phyloP scores from a whole-genome alignment of 2,113 vertebrate species.

The Motacilla tschutschensis region DNA sequence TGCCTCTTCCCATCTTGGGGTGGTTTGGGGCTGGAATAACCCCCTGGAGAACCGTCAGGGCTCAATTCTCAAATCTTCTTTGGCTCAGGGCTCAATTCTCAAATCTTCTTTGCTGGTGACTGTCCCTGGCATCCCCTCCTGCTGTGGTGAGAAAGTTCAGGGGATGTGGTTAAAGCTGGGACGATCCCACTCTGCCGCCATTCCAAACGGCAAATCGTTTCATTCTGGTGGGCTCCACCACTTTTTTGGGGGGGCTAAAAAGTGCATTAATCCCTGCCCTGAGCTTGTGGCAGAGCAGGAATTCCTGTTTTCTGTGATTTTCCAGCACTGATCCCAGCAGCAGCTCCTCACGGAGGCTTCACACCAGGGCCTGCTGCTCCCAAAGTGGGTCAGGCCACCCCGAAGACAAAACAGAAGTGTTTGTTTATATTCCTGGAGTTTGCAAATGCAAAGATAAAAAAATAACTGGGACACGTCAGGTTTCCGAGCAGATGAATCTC shows the following conservation, averaged over 20 bases:
- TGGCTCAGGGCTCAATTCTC: background rate
- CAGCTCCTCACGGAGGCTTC: background rate
- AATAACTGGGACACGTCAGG: background rate
- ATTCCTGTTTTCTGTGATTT: background rate
- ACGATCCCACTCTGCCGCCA: background rate
- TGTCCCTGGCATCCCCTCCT: background rate
- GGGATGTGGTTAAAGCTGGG: background rate
- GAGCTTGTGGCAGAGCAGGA: background rate
- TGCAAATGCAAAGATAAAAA: background rate
- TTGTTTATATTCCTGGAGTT: background rate
- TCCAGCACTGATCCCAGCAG: background rate
- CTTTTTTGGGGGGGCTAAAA: rapidly evolving
- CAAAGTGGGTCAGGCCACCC: background rate
- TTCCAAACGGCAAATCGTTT: background rate
- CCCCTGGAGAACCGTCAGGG: background rate
- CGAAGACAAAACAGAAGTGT: background rate
- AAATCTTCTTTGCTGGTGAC: background rate
- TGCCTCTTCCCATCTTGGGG: background rate
- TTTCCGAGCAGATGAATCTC: background rate
- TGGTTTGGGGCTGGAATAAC: background rate
- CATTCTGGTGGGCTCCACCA: background rate
- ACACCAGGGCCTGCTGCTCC: background rate
- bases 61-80: background rate
- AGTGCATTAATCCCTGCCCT: background rate
- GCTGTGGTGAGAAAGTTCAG: background rate